Evolutionary conservation across 1,140 invertebrate species (phyloP).

Genomic region (Aphidius gifuensis): DNA sequence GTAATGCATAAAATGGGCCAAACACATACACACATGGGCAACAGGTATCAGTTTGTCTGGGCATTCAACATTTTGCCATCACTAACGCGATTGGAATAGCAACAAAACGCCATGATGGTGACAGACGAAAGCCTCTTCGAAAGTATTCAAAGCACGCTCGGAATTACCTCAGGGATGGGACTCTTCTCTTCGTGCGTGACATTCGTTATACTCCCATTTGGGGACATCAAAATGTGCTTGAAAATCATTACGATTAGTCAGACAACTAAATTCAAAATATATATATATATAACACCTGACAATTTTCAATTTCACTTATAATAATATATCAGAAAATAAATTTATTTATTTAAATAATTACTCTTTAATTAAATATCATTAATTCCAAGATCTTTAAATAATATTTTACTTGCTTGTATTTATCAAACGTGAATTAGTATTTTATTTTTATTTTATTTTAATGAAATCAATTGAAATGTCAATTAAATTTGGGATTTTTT

Average conservation of each 20-base stretch:
- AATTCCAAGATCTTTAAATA: no score
- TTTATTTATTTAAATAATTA: no score
- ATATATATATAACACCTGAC: conserved; percentile 3
- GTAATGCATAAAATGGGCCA: no score
- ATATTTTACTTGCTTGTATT: no score
- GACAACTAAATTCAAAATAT: conserved; percentile 6
- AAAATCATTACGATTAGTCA: conserved; percentile 20
- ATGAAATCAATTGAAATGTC: not conserved
- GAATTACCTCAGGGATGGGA: conserved; percentile 30
- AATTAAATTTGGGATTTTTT: not conserved
- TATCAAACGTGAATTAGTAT: no score
- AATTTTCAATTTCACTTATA: not conserved
- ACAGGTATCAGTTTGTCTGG: conserved; percentile 33
- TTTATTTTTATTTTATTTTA: no score
- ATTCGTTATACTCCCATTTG: conserved; percentile 16
- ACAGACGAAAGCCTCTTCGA: conserved; percentile 14
- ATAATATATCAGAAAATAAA: no score
- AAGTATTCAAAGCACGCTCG: conserved; percentile 30
- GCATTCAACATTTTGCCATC: conserved; percentile 17
- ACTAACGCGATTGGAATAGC: conserved; percentile 24
- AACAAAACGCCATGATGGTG: conserved; percentile 6
- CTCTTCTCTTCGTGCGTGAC: conserved; percentile 31
- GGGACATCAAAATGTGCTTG: conserved; percentile 15
- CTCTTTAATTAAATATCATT: no score
- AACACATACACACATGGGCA: conserved; percentile 20